Evolutionary conservation across 2,797 vertebrate genomes (phyloP).

Genomic region (Semotilus atromaculatus): DNA sequence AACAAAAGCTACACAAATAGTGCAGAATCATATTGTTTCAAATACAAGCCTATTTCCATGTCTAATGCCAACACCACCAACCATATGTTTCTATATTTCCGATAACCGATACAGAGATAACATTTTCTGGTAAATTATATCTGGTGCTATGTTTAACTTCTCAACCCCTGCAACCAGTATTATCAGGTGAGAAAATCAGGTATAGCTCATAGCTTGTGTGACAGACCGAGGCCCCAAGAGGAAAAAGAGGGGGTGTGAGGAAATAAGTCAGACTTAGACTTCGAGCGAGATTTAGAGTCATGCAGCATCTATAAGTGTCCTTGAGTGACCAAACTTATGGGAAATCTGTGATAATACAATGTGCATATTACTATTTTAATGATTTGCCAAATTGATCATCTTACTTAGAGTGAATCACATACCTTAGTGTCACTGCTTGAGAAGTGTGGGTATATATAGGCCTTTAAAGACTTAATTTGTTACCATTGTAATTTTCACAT

Average conservation of each 20-base stretch:
- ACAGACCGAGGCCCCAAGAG: slow-evolving; percentile 18
- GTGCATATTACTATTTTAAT: neutral
- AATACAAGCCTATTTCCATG: slow-evolving; percentile 37
- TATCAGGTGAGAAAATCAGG: slow-evolving; percentile 45
- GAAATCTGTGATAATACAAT: slow-evolving; percentile 35
- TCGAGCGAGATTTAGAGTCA: slow-evolving; percentile 8
- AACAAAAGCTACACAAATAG: neutral
- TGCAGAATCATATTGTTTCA: neutral
- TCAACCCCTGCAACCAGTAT: slow-evolving; percentile 37
- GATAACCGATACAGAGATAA: slow-evolving; percentile 53
- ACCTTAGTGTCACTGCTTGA: neutral
- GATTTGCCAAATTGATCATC: neutral
- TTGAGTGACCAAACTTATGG: slow-evolving; percentile 36
- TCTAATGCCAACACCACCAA: slow-evolving; percentile 42
- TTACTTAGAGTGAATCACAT: neutral
- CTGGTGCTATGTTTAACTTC: slow-evolving; percentile 40
- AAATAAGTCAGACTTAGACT: slow-evolving; percentile 36
- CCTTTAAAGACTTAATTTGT: neutral
- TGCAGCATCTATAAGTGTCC: slow-evolving; percentile 64
- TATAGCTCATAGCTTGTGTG: slow-evolving; percentile 20
- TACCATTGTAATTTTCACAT: neutral
- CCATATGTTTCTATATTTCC: slow-evolving; percentile 47
- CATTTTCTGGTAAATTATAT: slow-evolving; percentile 59
- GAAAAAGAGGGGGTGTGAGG: slow-evolving; percentile 46
- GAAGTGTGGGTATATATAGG: neutral